Evolutionary conservation across 2,113 vertebrate genomes (phyloP).

Genomic region (Spheniscus mendiculus): DNA sequence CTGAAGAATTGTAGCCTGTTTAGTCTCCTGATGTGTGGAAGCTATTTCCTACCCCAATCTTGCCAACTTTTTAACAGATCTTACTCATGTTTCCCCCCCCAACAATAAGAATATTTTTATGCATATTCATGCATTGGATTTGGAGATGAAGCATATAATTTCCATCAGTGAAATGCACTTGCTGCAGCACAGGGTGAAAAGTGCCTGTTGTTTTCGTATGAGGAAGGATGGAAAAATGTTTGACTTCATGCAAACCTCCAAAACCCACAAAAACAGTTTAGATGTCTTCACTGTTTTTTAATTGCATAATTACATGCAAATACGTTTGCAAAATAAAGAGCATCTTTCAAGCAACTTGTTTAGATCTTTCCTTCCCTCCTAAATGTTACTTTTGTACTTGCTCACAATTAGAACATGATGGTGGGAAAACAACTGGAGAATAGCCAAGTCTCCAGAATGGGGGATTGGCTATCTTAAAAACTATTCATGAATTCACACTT

Average conservation of each 20-base stretch:
- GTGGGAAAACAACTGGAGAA: not conserved
- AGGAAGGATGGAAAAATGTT: not conserved
- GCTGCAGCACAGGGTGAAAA: not conserved
- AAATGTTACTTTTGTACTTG: not conserved
- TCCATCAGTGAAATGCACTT: not conserved
- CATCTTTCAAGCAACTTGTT: not conserved
- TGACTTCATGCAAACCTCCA: not conserved
- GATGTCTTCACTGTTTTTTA: not conserved
- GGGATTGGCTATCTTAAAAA: not conserved
- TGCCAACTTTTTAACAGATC: fast-evolving
- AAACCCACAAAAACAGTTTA: not conserved
- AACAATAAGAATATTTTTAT: not conserved
- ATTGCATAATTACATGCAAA: not conserved
- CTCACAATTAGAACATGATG: not conserved
- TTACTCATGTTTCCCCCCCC: not conserved
- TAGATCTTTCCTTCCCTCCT: not conserved
- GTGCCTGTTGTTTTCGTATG: not conserved
- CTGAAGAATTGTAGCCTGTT: not conserved
- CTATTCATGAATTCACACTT: not conserved
- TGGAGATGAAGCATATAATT: not conserved
- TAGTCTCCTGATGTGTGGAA: not conserved
- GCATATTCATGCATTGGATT: not conserved
- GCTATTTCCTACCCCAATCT: not conserved
- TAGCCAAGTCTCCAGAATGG: not conserved
- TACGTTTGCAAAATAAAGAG: not conserved